Percentiles rank a stretch among this genome's conserved stretches.
Conservation (phyloP, 2,888 invertebrate genomes). For the Theretra japonica region DNA sequence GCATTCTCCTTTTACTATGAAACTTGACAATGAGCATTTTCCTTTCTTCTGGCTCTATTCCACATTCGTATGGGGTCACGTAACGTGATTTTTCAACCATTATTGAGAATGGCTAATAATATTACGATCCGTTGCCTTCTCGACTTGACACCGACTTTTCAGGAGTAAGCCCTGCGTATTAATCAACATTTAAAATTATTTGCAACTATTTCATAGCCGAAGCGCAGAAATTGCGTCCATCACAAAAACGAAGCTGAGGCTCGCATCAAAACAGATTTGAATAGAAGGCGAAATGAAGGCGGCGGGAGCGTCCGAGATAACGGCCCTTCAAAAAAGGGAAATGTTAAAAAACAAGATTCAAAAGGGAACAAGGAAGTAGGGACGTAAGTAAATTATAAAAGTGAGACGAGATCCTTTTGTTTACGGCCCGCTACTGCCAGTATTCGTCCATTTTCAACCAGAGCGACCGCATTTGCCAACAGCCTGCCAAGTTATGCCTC, state of each 20-base stretch:
- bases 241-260: conserved; percentile 55
- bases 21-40: no score
- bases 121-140: no score
- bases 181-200: no score
- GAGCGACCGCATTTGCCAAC: conserved; percentile 57
- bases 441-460: conserved; percentile 54
- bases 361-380: conserved; percentile 68
- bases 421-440: conserved; percentile 63
- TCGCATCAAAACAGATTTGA: conserved; percentile 67
- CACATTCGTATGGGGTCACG: no score
- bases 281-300: conserved; percentile 69
- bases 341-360: conserved; percentile 73
- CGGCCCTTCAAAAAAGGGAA: conserved; percentile 71
- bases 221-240: conserved; percentile 48
- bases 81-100: no score
- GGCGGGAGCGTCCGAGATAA: conserved; percentile 68
- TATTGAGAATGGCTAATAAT: no score
- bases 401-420: conserved; percentile 71
- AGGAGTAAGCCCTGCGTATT: no score
- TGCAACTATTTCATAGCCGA: neutral
- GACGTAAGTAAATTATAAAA: conserved; percentile 77
- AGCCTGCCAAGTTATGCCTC: conserved; percentile 53
- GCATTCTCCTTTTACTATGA: no score
- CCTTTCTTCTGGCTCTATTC: no score
- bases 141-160: no score